Conservation (phyloP, 2,888 invertebrate species). For the Dicycla oo region DNA sequence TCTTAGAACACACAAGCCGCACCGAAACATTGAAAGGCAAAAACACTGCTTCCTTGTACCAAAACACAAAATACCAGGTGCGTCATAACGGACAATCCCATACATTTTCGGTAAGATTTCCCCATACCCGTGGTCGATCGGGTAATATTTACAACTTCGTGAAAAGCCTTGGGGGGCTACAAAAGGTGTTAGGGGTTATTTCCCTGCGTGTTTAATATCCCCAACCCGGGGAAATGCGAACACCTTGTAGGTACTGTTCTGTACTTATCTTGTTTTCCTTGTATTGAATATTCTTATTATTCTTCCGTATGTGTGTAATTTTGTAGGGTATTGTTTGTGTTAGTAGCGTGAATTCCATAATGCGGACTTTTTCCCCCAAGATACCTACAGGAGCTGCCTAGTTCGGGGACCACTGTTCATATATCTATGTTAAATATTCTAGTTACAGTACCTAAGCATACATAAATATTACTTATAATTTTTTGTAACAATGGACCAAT, state of each 20-base stretch:
- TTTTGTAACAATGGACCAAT: too few relatives aligned
- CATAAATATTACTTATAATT: too few relatives aligned
- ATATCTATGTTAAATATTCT: too few relatives aligned
- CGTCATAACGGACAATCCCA: slow-evolving; percentile 13
- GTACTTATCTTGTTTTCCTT: slow-evolving; percentile 23
- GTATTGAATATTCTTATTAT: slow-evolving; percentile 31
- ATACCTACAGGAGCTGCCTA: too few relatives aligned
- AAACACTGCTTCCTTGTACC: neutral
- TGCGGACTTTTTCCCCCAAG: neutral
- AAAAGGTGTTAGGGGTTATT: slow-evolving; percentile 52
- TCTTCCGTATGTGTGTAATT: slow-evolving; percentile 8
- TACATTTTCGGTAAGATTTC: slow-evolving; percentile 48
- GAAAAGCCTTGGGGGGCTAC: slow-evolving; percentile 39
- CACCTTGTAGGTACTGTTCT: slow-evolving; percentile 6
- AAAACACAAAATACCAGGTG: slow-evolving; percentile 20
- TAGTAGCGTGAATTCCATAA: neutral
- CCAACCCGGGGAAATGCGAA: slow-evolving; percentile 28
- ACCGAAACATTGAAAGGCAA: neutral
- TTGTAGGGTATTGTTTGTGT: slow-evolving; percentile 7
- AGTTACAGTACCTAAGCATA: too few relatives aligned
- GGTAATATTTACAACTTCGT: slow-evolving; percentile 52
- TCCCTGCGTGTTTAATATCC: slow-evolving; percentile 48
- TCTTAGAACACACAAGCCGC: neutral
- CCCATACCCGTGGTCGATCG: slow-evolving; percentile 7
- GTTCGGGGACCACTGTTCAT: too few relatives aligned